Conservation (phyloP, 1,140 invertebrate species). For the Temnothorax nylanderi region DNA sequence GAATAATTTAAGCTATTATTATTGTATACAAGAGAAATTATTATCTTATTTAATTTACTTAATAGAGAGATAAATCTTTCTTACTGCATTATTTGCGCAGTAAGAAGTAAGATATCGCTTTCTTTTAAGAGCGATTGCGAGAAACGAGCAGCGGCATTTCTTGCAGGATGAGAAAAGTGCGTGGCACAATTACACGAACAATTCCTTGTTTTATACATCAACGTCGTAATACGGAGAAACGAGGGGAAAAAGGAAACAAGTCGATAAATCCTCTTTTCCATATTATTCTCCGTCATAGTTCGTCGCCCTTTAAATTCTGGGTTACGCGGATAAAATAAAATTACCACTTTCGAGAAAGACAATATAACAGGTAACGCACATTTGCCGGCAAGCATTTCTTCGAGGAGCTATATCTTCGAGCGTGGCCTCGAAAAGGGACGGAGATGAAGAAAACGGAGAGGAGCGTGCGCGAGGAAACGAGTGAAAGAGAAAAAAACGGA, state of each 20-base stretch:
- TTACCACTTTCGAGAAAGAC: neutral
- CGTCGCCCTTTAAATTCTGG: slow-evolving; percentile 30
- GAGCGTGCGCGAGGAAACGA: slow-evolving; percentile 18
- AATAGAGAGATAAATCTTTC: slow-evolving; percentile 5
- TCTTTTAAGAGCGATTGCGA: neutral
- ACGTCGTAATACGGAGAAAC: neutral
- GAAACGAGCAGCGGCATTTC: neutral
- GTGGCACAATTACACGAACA: neutral
- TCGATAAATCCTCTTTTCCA: slow-evolving; percentile 27
- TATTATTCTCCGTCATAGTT: neutral
- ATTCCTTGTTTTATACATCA: slow-evolving; percentile 10
- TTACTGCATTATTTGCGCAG: neutral
- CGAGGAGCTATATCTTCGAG: neutral
- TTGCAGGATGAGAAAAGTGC: slow-evolving; percentile 3
- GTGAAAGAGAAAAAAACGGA: neutral
- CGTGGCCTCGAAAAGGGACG: neutral
- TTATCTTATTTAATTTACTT: neutral
- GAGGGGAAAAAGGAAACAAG: neutral
- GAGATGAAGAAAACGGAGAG: slow-evolving; percentile 1
- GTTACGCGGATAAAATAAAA: slow-evolving; percentile 7
- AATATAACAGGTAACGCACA: slow-evolving; percentile 22
- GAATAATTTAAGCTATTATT: neutral
- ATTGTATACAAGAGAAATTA: neutral
- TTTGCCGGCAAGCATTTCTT: slow-evolving; percentile 26
- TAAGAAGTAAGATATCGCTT: neutral